Percentiles rank a stretch among this genome's conserved stretches.
phyloP scores from a whole-genome alignment of 2,797 vertebrate genomes.

The Onychomys leucogaster region DNA sequence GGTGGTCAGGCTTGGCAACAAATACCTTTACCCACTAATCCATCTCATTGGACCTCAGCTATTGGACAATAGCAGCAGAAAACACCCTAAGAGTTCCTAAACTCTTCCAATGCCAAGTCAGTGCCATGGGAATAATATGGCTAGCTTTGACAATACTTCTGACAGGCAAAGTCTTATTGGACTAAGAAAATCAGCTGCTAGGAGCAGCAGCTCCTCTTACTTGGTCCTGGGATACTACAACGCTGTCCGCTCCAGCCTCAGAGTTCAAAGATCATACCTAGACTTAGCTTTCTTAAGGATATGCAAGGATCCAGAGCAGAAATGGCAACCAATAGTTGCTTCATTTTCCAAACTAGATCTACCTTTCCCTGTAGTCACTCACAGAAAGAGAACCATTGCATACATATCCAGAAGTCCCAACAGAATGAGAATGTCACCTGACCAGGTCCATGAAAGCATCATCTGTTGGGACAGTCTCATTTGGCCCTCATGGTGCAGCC shows the following conservation, averaged over 20 bases:
- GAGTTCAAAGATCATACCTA: neutral
- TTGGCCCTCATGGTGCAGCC: constrained; percentile 88
- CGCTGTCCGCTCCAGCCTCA: neutral
- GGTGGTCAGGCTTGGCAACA: neutral
- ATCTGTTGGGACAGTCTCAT: constrained; percentile 94
- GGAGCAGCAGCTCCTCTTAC: neutral
- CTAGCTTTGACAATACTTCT: neutral
- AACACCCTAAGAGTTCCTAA: neutral
- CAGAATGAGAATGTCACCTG: constrained; percentile 87
- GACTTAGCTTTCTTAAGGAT: neutral
- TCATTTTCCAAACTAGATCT: neutral
- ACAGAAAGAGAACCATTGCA: neutral
- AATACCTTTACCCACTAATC: neutral
- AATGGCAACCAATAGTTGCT: neutral
- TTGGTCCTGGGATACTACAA: neutral
- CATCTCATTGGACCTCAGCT: neutral
- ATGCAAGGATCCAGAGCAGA: neutral
- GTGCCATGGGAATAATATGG: neutral
- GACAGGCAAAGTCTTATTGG: neutral
- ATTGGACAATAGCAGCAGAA: neutral
- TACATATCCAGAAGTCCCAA: neutral
- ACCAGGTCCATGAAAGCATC: constrained; percentile 98
- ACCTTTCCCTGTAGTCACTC: neutral
- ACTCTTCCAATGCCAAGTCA: neutral
- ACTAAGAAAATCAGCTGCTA: neutral